A percentile compares a stretch with the other conserved stretches of the same genome.
phyloP scores from a whole-genome alignment of 1,140 invertebrate genomes.

The Pristionchus pacificus region DNA sequence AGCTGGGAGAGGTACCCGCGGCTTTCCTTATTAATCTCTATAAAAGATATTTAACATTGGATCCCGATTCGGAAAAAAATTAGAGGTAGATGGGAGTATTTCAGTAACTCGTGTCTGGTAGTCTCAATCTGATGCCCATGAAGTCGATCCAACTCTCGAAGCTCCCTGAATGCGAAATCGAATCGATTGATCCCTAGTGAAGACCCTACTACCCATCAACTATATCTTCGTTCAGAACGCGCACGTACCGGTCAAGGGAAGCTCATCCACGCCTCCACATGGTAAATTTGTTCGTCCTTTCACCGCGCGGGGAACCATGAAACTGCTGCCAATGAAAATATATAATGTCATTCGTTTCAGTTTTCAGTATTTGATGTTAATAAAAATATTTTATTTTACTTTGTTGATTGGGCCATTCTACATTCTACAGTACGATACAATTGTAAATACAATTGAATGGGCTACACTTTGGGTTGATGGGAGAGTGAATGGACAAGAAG shows the following conservation, averaged over 20 bases:
- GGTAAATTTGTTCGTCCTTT: neutral
- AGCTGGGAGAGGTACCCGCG: neutral
- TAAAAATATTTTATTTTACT: too few relatives aligned
- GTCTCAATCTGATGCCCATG: too few relatives aligned
- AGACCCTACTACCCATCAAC: neutral
- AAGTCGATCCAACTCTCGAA: too few relatives aligned
- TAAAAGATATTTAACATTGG: neutral
- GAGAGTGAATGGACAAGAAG: slow-evolving; percentile 74
- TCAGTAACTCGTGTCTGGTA: too few relatives aligned
- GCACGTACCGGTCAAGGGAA: neutral
- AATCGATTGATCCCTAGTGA: neutral
- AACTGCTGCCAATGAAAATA: neutral
- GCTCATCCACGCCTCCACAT: neutral
- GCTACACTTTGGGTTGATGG: neutral
- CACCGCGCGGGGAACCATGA: neutral
- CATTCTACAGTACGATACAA: neutral
- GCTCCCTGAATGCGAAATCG: neutral
- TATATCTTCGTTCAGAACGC: neutral
- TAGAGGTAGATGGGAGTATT: too few relatives aligned
- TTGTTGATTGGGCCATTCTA: too few relatives aligned
- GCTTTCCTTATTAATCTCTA: neutral
- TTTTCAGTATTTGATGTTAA: too few relatives aligned
- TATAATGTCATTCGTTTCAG: too few relatives aligned
- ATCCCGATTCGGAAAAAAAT: too few relatives aligned
- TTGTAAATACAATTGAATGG: neutral